A percentile compares a stretch with the other conserved stretches of the same genome.
phyloP scores from a whole-genome alignment of 2,113 vertebrate species.

The Oenanthe oenanthe region DNA sequence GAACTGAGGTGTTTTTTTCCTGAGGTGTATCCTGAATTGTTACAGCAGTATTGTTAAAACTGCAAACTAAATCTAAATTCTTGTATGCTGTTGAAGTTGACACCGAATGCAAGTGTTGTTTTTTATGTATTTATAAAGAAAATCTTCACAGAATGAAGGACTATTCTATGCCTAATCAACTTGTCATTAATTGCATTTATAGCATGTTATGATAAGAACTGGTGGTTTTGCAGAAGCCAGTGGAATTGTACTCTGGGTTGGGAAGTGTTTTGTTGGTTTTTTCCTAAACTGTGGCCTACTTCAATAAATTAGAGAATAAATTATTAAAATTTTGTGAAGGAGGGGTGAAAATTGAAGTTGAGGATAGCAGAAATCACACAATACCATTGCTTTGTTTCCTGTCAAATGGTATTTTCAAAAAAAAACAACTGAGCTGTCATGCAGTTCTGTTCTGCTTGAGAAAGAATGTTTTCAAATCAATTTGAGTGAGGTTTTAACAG shows the following conservation, averaged over 20 bases:
- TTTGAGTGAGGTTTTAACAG: not conserved
- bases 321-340: not conserved
- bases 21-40: not conserved
- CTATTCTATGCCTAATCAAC: not conserved
- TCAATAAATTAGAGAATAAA: not conserved
- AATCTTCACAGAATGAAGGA: not conserved
- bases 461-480: not conserved
- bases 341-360: not conserved
- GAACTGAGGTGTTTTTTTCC: not conserved
- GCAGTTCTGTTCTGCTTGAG: not conserved
- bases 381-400: not conserved
- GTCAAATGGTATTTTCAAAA: not conserved
- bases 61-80: not conserved
- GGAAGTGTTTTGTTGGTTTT: not conserved
- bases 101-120: not conserved
- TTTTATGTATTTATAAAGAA: not conserved
- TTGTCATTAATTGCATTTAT: not conserved
- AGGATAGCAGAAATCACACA: not conserved
- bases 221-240: not conserved
- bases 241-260: not conserved
- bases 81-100: not conserved
- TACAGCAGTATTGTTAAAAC: not conserved
- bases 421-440: not conserved
- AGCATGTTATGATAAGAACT: not conserved
- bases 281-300: not conserved